Base-by-base conservation (phyloP, 2,797 vertebrate genomes). In the Halcyon leucocephala region DNA sequence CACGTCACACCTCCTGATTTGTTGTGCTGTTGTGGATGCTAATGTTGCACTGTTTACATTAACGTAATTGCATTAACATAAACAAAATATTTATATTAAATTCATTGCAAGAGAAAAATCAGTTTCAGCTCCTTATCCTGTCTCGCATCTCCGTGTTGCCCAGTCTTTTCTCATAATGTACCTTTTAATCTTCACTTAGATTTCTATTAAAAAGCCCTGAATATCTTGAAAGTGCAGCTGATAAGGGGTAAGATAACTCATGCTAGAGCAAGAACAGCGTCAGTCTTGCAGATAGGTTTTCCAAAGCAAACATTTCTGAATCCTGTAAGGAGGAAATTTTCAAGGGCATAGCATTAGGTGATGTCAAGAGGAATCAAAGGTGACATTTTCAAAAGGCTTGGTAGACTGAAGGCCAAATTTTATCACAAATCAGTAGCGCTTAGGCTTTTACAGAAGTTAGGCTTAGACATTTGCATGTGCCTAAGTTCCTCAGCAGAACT, bases 61-160 rank as follows among this genome's bases (percentile, higher is more conserved):
- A 79, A 39, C 14, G 8, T 93, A 96, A 95, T 97, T 95, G 44
- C 77, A 94, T 94, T 92, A 94, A 77, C 89, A 93, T 95, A 89
- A 93, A 84, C 89, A 96, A 95, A 92, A 79, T 85, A 93, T 73
- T 93, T 87, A 67, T 70, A 77, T 55, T 73, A 60, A 82, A 89
- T n/a, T 77, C 39, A 29, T 18, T 82, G 82, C 78, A 55, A 54
- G 60, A 62, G 78, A 74, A 84, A 81, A 86, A 89, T 86, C 3
- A 2, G 42, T 70, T 83, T 83, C 58, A 46, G 28, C 22, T 86
- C 41, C 49, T 81, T 51, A 79, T 29, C 46, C 64, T 65, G 66
- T 62, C 55, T 92, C 0, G 0, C 66, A 20, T 76, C 14, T 74
- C 42, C 8, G 4, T 2, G 2, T 58, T 79, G 46, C 70, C 67